Conservation (phyloP, 2,113 vertebrate genomes). For the Sebastes fasciatus region DNA sequence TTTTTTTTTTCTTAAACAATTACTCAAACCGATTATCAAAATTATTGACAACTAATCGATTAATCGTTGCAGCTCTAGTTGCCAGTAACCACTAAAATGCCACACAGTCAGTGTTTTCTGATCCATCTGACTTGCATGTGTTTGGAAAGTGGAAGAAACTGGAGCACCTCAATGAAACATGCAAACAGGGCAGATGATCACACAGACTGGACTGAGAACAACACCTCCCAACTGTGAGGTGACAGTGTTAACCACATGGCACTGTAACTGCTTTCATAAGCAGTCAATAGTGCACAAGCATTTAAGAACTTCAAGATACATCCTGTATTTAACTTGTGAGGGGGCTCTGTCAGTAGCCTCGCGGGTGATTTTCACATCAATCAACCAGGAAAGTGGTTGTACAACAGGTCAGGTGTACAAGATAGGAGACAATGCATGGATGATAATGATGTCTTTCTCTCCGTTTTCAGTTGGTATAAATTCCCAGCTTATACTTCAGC, state of each 20-base stretch:
- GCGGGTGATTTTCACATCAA: not conserved
- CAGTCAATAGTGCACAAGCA: not conserved
- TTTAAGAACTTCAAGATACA: not conserved
- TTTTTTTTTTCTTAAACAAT: too few species aligned
- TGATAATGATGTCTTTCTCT: not conserved
- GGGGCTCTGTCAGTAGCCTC: not conserved
- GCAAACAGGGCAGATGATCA: not conserved
- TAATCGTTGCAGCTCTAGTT: too few species aligned
- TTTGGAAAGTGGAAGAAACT: not conserved
- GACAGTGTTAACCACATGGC: not conserved
- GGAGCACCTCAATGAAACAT: conserved; percentile 6
- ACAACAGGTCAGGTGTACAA: not conserved
- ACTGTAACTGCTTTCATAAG: not conserved
- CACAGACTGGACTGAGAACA: not conserved
- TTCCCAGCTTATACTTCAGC: not conserved
- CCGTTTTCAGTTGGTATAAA: not conserved
- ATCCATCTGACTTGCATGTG: not conserved
- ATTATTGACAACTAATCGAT: too few species aligned
- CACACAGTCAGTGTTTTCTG: not conserved
- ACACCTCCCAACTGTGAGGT: not conserved
- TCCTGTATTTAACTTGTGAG: not conserved
- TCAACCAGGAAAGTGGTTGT: not conserved
- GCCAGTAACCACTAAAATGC: too few species aligned
- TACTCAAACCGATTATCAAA: too few species aligned
- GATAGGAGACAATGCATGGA: not conserved